Conservation (phyloP, 2,888 invertebrate genomes). For the Harpalus rufipes region DNA sequence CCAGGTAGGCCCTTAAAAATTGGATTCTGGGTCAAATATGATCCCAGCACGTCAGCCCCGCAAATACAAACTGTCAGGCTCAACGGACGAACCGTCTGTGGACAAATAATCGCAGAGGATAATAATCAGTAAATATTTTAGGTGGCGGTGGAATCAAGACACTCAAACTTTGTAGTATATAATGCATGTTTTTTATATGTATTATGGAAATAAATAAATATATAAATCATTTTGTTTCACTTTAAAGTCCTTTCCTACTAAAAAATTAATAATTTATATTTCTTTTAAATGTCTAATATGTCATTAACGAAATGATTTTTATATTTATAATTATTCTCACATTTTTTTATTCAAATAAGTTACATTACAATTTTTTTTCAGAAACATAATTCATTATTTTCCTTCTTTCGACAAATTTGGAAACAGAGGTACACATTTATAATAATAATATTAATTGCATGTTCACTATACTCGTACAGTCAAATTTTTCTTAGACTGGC, state of each 20-base stretch:
- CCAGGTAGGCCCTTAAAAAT: slow-evolving; percentile 73
- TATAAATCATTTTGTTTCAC: too few species aligned
- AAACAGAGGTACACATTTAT: slow-evolving; percentile 1
- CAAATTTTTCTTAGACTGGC: too few species aligned
- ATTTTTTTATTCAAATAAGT: too few species aligned
- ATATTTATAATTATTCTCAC: not conserved
- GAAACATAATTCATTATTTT: slow-evolving; percentile 28
- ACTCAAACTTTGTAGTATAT: too few species aligned
- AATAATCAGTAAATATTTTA: slow-evolving; percentile 49
- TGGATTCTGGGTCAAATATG: slow-evolving; percentile 76
- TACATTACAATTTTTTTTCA: not conserved
- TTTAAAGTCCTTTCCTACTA: not conserved
- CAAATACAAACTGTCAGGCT: slow-evolving; percentile 77
- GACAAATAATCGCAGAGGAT: slow-evolving; percentile 68
- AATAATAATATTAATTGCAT: not conserved
- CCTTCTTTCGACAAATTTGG: slow-evolving; percentile 7
- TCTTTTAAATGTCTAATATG: not conserved
- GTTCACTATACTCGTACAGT: too few species aligned
- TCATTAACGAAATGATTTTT: slow-evolving; percentile 10
- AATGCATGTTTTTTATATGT: too few species aligned
- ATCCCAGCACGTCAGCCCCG: slow-evolving; percentile 76
- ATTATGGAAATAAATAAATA: too few species aligned
- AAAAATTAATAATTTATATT: not conserved
- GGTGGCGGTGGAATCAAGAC: not conserved
- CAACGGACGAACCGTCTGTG: slow-evolving; percentile 80